Conservation (phyloP, 2,113 vertebrate genomes). For the Prochilodus magdalenae region DNA sequence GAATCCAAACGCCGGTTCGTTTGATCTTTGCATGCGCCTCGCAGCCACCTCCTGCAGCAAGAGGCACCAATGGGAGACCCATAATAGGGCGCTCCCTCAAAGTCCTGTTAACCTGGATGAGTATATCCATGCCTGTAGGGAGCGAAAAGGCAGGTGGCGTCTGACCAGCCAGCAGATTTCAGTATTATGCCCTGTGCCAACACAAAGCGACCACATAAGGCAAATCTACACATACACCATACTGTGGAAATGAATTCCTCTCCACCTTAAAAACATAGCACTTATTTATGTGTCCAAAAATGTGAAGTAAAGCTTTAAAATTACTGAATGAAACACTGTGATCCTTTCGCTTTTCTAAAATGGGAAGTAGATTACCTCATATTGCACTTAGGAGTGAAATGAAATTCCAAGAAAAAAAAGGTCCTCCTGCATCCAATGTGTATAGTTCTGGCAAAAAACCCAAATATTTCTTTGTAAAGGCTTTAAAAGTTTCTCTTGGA, state of each 20-base stretch:
- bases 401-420: no score
- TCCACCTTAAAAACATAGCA: background rate
- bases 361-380: no score
- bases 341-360: no score
- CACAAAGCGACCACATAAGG: background rate
- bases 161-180: conserved; percentile 12
- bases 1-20: conserved; percentile 77
- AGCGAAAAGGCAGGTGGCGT: conserved; percentile 70
- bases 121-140: conserved; percentile 76
- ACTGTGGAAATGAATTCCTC: background rate
- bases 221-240: background rate
- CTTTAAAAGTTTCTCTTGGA: background rate
- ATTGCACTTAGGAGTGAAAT: no score
- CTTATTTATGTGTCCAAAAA: no score
- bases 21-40: conserved; percentile 80
- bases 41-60: conserved; percentile 69
- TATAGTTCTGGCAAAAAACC: no score
- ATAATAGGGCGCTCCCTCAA: conserved; percentile 74
- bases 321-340: no score
- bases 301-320: no score
- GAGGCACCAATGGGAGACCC: conserved; percentile 64
- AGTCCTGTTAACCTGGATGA: conserved; percentile 78
- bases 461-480: background rate
- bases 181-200: background rate
- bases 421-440: no score